Evolutionary conservation across 2,888 invertebrate species (phyloP).

Genomic region (Hyles lineata): DNA sequence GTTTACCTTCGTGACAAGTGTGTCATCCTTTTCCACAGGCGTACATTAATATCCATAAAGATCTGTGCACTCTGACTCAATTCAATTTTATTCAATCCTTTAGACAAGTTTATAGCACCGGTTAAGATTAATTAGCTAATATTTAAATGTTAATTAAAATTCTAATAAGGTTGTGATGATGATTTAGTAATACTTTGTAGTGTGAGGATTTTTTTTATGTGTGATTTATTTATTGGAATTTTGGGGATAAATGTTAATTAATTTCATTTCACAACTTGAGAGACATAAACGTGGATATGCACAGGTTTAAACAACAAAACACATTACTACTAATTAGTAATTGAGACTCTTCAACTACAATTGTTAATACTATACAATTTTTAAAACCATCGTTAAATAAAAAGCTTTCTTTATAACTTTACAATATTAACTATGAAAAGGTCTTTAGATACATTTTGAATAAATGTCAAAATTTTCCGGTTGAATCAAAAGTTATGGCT

Average conservation of each 20-base stretch:
- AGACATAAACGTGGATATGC: too few relatives aligned
- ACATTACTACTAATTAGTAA: too few relatives aligned
- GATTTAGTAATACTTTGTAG: too few relatives aligned
- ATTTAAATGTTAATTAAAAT: conserved; percentile 1
- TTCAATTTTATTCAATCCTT: conserved; percentile 13
- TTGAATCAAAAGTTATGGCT: neutral
- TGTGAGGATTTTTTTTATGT: neutral
- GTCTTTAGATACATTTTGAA: neutral
- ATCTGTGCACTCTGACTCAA: neutral
- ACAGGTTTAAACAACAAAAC: too few relatives aligned
- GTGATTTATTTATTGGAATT: too few relatives aligned
- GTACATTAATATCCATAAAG: conserved; percentile 14
- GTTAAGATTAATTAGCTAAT: neutral
- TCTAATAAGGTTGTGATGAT: neutral
- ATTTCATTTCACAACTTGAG: too few relatives aligned
- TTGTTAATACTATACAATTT: too few relatives aligned
- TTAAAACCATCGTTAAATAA: too few relatives aligned
- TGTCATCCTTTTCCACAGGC: conserved; percentile 47
- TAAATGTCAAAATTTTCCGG: neutral
- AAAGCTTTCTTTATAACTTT: too few relatives aligned
- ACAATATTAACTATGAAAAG: neutral
- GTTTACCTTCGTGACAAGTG: conserved; percentile 66
- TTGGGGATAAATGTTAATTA: too few relatives aligned
- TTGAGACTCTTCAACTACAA: too few relatives aligned
- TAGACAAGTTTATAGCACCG: neutral